Evolutionary conservation across 2,888 invertebrate species (phyloP).

Genomic region (Neria commutata): DNA sequence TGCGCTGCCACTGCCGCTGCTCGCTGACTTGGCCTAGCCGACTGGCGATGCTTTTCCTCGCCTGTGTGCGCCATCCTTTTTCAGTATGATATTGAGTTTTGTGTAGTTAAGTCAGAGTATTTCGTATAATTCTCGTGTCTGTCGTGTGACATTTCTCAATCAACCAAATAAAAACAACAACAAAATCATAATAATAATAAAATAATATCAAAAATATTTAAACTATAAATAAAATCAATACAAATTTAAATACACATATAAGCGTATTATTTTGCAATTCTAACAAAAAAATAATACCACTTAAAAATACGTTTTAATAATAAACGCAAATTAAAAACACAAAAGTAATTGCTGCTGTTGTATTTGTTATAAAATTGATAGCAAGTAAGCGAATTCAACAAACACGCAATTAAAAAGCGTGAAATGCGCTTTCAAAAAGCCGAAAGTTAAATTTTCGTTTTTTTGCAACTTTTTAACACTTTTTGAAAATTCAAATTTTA

Average conservation of each 20-base stretch:
- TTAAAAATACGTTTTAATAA: slow-evolving; percentile 39
- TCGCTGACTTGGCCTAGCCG: neutral
- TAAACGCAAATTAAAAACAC: slow-evolving; percentile 7
- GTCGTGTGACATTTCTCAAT: slow-evolving; percentile 49
- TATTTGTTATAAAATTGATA: too few relatives aligned
- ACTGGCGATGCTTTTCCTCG: slow-evolving; percentile 40
- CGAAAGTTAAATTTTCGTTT: too few relatives aligned
- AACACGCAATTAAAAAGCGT: too few relatives aligned
- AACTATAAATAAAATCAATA: neutral
- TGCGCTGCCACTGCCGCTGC: neutral
- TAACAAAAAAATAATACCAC: neutral
- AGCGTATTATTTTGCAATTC: too few relatives aligned
- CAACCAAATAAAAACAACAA: slow-evolving; percentile 5
- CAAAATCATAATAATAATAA: neutral
- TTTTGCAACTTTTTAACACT: too few relatives aligned
- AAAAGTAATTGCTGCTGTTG: too few relatives aligned
- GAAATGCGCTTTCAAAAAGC: too few relatives aligned
- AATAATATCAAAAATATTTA: neutral
- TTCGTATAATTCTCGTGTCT: slow-evolving; percentile 58
- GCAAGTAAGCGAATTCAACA: too few relatives aligned
- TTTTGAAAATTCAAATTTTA: too few relatives aligned
- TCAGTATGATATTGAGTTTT: slow-evolving; percentile 63
- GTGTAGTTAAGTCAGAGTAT: slow-evolving; percentile 63
- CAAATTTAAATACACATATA: too few relatives aligned
- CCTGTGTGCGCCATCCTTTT: slow-evolving; percentile 59